Evolutionary conservation across 2,888 invertebrate species (phyloP).

Genomic region (Stenchaetothrips biformis): DNA sequence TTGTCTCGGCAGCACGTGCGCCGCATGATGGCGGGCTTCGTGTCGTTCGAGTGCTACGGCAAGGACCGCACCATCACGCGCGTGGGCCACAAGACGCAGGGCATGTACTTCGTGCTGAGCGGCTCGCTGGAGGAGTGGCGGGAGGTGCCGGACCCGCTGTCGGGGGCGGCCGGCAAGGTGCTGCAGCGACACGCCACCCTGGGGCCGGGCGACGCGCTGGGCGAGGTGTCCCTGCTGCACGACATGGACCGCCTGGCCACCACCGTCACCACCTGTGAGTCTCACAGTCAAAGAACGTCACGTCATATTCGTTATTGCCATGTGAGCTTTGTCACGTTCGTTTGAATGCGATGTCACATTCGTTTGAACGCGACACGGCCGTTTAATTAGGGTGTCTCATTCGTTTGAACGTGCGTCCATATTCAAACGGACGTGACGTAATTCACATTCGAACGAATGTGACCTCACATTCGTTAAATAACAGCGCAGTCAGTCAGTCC

Average conservation of each 20-base stretch:
- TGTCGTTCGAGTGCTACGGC: slow-evolving; percentile 57
- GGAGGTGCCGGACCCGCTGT: slow-evolving; percentile 49
- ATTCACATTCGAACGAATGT: too few species aligned
- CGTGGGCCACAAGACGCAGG: slow-evolving; percentile 56
- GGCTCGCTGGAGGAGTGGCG: slow-evolving; percentile 56
- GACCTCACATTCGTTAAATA: too few species aligned
- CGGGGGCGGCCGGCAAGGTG: slow-evolving; percentile 44
- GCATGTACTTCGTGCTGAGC: slow-evolving; percentile 60
- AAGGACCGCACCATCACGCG: slow-evolving; percentile 57
- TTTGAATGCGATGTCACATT: too few species aligned
- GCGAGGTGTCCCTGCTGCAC: slow-evolving; percentile 61
- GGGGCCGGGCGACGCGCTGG: slow-evolving; percentile 59
- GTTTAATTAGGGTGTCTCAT: too few species aligned
- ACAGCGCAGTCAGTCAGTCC: too few species aligned
- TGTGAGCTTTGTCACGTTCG: too few species aligned
- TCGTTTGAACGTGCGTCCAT: too few species aligned
- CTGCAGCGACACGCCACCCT: slow-evolving; percentile 47
- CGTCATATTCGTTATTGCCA: too few species aligned
- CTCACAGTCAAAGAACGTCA: too few species aligned
- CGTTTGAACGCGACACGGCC: too few species aligned
- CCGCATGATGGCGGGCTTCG: slow-evolving; percentile 55
- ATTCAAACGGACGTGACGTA: too few species aligned
- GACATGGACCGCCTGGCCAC: slow-evolving; percentile 58
- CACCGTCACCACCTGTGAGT: slow-evolving; percentile 52
- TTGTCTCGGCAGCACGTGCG: slow-evolving; percentile 52